These are phyloP conservation scores for Cheilosia scutellata DNA, from an alignment of 2,888 invertebrate species.

Conservation along the genomic window DNA sequence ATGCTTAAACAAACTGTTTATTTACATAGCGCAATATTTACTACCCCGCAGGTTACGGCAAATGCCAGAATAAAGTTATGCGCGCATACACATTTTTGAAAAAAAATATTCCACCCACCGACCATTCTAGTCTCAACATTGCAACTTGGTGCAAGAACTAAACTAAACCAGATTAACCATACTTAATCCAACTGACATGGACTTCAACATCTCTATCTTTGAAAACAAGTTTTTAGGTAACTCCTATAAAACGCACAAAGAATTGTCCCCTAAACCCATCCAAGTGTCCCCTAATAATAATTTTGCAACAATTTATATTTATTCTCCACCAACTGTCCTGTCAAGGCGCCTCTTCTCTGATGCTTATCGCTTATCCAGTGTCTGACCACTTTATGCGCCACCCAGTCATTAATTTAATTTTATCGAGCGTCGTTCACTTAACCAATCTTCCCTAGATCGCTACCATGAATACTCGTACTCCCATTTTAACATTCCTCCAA, in stretches of 20 bases:
- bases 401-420: constrained; percentile 46
- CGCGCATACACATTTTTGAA: no score
- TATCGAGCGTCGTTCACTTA: constrained; percentile 38
- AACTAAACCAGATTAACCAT: not conserved
- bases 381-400: constrained; percentile 23
- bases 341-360: constrained; percentile 26
- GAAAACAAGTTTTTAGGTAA: constrained; percentile 15
- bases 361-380: constrained; percentile 48
- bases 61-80: no score
- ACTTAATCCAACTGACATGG: not conserved
- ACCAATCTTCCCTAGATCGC: constrained; percentile 2
- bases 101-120: no score
- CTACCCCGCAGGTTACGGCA: no score
- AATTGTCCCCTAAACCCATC: constrained; percentile 11
- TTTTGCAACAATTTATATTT: constrained; percentile 38
- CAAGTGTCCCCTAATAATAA: constrained; percentile 31
- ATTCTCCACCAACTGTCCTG: constrained; percentile 9
- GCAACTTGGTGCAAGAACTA: not conserved
- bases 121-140: not conserved
- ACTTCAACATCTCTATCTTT: not conserved
- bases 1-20: no score
- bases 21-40: no score
- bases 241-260: not conserved
- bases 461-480: no score
- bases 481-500: not conserved